Evolutionary conservation across 1,140 invertebrate genomes (phyloP).

Genomic region (Choristoneura fumiferana): DNA sequence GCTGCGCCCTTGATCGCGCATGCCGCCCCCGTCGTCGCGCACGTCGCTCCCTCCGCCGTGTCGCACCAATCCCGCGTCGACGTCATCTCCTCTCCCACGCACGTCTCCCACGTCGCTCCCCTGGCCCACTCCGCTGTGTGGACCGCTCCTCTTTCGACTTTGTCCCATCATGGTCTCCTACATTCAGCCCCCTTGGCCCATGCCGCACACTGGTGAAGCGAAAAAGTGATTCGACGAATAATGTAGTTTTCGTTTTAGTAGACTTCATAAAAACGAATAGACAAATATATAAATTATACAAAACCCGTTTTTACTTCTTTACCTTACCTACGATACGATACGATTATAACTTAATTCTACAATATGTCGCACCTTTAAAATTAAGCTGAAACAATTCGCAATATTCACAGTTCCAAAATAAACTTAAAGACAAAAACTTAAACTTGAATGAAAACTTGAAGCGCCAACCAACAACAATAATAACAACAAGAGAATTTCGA

Average conservation of each 20-base stretch:
- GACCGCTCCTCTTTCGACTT: constrained; percentile 24
- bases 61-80: constrained; percentile 54
- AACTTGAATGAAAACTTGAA: no score
- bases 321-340: no score
- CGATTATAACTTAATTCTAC: no score
- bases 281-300: constrained; percentile 35
- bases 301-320: constrained; percentile 19
- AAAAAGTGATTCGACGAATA: constrained; percentile 41
- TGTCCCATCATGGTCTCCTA: constrained; percentile 15
- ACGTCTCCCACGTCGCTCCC: constrained; percentile 26
- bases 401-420: no score
- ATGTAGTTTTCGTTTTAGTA: constrained; percentile 53
- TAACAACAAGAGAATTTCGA: no score
- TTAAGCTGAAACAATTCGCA: no score
- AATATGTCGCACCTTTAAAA: no score
- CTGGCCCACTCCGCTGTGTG: constrained; percentile 32
- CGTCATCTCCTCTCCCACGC: constrained; percentile 31
- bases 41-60: constrained; percentile 34
- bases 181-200: constrained; percentile 30
- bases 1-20: constrained; percentile 31
- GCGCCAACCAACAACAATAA: no score
- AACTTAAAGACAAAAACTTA: no score
- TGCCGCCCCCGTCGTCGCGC: constrained; percentile 37
- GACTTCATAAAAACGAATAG: constrained; percentile 49
- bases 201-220: constrained; percentile 39